phyloP scores from a whole-genome alignment of 2,888 invertebrate species.

The Limnephilus lunatus region DNA sequence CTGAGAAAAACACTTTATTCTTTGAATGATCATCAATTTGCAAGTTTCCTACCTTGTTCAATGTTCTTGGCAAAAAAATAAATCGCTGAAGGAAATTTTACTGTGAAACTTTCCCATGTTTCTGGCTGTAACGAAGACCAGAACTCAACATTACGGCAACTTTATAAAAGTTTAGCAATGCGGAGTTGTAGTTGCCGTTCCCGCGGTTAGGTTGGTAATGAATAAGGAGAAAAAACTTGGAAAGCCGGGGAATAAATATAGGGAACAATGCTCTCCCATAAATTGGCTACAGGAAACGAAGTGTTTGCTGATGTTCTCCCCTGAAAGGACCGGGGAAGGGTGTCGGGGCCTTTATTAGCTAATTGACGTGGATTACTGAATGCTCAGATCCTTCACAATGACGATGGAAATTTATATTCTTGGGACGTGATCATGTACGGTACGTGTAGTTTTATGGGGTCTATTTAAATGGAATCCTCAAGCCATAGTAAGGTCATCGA shows the following conservation, averaged over 20 bases:
- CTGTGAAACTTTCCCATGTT: neutral
- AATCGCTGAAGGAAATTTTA: neutral
- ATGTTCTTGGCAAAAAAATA: neutral
- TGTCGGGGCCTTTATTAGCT: constrained; percentile 17
- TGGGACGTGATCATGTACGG: neutral
- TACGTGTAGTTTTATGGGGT: neutral
- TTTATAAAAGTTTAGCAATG: constrained; percentile 35
- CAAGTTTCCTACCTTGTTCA: neutral
- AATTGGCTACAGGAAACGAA: constrained; percentile 38
- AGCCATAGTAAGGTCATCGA: neutral
- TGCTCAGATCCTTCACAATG: neutral
- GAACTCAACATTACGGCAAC: constrained; percentile 15
- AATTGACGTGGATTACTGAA: constrained; percentile 22
- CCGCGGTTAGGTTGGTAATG: neutral
- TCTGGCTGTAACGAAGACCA: neutral
- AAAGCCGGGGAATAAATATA: constrained; percentile 9
- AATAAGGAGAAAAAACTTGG: constrained; percentile 6
- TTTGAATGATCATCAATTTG: constrained; percentile 1
- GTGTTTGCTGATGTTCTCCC: neutral
- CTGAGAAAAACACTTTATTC: neutral
- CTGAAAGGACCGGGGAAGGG: neutral
- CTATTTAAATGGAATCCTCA: neutral
- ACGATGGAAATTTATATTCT: neutral
- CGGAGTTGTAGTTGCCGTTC: neutral
- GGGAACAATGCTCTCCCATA: constrained; percentile 23